Conservation (phyloP, 2,797 vertebrate species). For the Macropus fuliginosus region DNA sequence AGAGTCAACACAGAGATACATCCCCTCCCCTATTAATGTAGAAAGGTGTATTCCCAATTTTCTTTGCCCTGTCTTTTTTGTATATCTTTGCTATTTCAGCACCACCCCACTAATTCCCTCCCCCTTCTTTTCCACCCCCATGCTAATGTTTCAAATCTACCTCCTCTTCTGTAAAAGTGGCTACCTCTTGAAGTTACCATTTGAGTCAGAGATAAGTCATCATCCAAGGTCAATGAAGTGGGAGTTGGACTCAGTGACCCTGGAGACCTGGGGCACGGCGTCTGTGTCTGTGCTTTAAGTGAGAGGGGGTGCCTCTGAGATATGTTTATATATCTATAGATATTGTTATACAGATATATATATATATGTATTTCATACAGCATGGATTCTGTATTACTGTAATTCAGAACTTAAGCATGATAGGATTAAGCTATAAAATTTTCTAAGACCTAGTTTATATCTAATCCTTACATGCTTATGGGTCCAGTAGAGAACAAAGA, state of each 20-base stretch:
- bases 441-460: slow-evolving; percentile 9
- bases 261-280: neutral
- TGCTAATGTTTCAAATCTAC: neutral
- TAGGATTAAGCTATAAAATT: neutral
- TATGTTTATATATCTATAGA: neutral
- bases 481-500: neutral
- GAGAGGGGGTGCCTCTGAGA: neutral
- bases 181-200: neutral
- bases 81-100: neutral
- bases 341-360: neutral
- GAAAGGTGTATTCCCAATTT: neutral
- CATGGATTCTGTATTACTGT: neutral
- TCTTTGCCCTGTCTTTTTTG: neutral
- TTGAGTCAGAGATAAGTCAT: neutral
- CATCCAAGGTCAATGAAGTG: neutral
- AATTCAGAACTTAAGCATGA: slow-evolving; percentile 9
- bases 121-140: neutral
- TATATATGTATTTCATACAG: neutral
- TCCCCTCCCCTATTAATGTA: neutral
- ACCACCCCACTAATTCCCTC: neutral
- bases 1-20: neutral
- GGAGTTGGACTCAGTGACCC: neutral
- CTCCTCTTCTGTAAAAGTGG: neutral
- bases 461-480: neutral
- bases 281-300: neutral